Percentiles rank a stretch among this genome's conserved stretches.
Evolutionary conservation across 2,888 invertebrate genomes (phyloP).

Genomic region (Amblyjoppa proteus): DNA sequence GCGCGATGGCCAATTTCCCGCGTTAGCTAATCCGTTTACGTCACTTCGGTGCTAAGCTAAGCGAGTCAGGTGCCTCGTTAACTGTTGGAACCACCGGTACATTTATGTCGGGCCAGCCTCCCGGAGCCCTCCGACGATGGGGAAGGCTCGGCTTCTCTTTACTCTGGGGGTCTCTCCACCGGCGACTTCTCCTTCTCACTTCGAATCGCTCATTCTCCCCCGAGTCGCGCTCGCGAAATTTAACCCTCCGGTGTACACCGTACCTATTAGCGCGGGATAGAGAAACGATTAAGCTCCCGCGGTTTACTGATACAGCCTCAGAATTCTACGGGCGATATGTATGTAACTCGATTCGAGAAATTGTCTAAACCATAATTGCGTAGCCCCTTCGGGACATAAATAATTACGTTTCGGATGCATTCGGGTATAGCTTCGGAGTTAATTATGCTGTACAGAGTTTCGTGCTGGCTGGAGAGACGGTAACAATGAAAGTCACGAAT

Average conservation of each 20-base stretch:
- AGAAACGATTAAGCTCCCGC: conserved; percentile 60
- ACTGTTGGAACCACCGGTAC: conserved; percentile 63
- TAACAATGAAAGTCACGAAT: not conserved
- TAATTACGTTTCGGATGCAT: not conserved
- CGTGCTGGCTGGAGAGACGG: not conserved
- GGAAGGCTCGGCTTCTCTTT: conserved; percentile 46
- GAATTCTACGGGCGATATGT: conserved; percentile 37
- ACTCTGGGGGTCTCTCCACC: conserved; percentile 24
- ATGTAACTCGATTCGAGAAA: conserved; percentile 43
- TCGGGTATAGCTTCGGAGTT: not conserved
- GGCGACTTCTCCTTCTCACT: conserved; percentile 6
- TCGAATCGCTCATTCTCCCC: not conserved
- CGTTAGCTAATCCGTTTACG: conserved; percentile 66
- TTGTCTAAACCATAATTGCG: conserved; percentile 15
- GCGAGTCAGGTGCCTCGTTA: conserved; percentile 68
- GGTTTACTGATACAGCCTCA: not conserved
- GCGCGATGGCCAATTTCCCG: conserved; percentile 59
- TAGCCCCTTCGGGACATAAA: not conserved
- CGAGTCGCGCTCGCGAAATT: conserved; percentile 51
- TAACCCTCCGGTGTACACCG: conserved; percentile 57
- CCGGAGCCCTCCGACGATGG: conserved; percentile 26
- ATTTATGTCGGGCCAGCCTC: conserved; percentile 55
- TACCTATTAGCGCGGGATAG: conserved; percentile 56
- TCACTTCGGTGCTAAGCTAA: conserved; percentile 63
- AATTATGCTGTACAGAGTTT: not conserved